Conservation (phyloP, 2,113 vertebrate genomes). For the Hyaena hyaena region DNA sequence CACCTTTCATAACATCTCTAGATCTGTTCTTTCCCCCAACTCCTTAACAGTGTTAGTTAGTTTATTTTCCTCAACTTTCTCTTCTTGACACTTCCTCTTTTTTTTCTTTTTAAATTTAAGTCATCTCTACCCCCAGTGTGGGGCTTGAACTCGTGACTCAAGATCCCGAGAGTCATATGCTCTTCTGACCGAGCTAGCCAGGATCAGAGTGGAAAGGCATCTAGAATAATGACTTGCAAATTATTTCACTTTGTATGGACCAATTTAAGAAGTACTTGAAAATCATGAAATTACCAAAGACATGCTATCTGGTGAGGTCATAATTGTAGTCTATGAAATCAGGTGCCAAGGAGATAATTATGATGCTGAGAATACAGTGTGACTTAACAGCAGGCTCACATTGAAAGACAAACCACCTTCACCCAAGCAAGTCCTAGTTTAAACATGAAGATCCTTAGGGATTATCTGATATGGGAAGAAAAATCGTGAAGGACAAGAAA, state of each 20-base stretch:
- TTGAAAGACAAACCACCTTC: background rate
- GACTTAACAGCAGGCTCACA: background rate
- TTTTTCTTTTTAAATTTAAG: background rate
- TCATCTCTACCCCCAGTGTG: background rate
- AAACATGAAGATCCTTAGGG: background rate
- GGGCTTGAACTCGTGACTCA: background rate
- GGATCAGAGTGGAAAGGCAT: background rate
- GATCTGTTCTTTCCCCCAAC: background rate
- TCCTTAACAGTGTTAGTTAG: background rate
- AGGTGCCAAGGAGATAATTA: conserved; percentile 56
- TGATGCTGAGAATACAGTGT: background rate
- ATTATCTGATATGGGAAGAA: conserved; percentile 7
- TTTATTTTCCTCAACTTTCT: background rate
- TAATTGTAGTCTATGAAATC: conserved; percentile 63
- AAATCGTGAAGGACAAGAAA: background rate
- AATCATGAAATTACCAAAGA: background rate
- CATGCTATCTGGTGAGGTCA: conserved; percentile 69
- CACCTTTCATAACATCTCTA: background rate
- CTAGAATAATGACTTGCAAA: background rate
- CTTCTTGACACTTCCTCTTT: background rate
- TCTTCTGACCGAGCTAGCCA: background rate
- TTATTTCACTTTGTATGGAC: background rate
- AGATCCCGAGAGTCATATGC: background rate
- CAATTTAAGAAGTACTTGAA: conserved; percentile 7
- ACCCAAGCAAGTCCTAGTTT: background rate